Conservation (phyloP, 2,113 vertebrate genomes). For the Scomber scombrus region DNA sequence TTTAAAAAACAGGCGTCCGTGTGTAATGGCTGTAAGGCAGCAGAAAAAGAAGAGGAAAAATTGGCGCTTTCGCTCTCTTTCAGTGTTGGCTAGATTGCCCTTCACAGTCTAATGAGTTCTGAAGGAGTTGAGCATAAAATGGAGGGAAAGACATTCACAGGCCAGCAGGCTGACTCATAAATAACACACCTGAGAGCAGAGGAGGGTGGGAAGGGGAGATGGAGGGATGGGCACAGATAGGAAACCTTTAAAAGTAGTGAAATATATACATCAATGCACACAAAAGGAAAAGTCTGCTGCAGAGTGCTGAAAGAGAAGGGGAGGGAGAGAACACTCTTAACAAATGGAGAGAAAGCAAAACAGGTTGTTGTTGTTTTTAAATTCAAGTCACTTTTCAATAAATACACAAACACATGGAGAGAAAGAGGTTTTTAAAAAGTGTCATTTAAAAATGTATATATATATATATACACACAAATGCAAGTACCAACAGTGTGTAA, state of each 20-base stretch:
- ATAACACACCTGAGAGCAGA: slow-evolving; percentile 77
- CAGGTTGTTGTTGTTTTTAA: not conserved
- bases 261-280: slow-evolving; percentile 56
- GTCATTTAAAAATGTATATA: too few species aligned
- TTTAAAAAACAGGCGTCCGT: slow-evolving; percentile 32
- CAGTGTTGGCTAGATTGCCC: slow-evolving; percentile 69
- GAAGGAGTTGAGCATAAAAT: slow-evolving; percentile 75
- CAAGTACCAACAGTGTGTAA: not conserved
- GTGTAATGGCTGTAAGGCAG: slow-evolving; percentile 43
- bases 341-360: slow-evolving; percentile 1
- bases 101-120: slow-evolving; percentile 82
- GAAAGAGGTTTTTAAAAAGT: too few species aligned
- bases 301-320: not conserved
- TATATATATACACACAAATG: not conserved
- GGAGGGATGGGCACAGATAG: slow-evolving; percentile 9
- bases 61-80: slow-evolving; percentile 57
- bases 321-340: not conserved
- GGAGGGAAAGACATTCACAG: slow-evolving; percentile 75
- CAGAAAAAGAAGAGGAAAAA: slow-evolving; percentile 32
- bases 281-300: slow-evolving; percentile 29
- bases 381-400: not conserved
- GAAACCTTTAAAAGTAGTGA: slow-evolving; percentile 57
- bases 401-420: not conserved
- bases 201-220: not conserved
- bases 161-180: slow-evolving; percentile 75